Evolutionary conservation across 1,140 invertebrate species (phyloP), one percentile per base, ranked within the genome.

Genomic region (Heterodera schachtii): DNA sequence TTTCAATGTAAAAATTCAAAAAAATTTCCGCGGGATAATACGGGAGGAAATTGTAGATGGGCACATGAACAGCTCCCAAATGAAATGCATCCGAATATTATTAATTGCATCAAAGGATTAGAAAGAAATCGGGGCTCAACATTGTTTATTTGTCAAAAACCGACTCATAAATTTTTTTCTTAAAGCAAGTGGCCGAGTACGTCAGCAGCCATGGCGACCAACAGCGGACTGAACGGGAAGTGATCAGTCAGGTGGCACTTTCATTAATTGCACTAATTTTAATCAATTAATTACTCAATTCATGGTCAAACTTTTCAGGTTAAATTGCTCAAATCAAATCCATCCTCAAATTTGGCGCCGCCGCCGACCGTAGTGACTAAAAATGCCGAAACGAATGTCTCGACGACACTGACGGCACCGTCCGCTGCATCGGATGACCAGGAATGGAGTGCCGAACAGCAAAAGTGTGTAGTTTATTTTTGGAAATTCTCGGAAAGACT

Each of bases 371-470:
- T 60, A 31, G 43, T 19, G 9, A 70, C 21, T n/a, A 81, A 70
- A 70, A 57, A 49, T 57, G 82, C 31, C n/a, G 70, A 44, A 44
- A 57, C 43, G 44, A 78, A 31, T 66, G 31, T 11, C 16, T 21
- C 19, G 21, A 4, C 49, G 52, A 67, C 79, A 31, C 1, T 31
- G 16, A 52, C 52, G 41, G 49, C 79, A 52, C 6, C 49, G 16
- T n/a, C 52, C 46, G 71, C 67, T 5, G 13, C 57, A 19, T 16
- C 57, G 16, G 57, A 64, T 64, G 57, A 64, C 13, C 79, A 86
- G 47, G 85, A 78, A 52, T 86, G 85, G 85, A 70, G 75, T 13
- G 75, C 84, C 21, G 84, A 78, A 46, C 86, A 86, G 66, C 85
- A 86, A 78, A 86, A 87, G 57, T 46, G 70, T 2, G 46, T 2